Conservation (phyloP, 2,797 vertebrate genomes). For the Borostomias antarcticus region DNA sequence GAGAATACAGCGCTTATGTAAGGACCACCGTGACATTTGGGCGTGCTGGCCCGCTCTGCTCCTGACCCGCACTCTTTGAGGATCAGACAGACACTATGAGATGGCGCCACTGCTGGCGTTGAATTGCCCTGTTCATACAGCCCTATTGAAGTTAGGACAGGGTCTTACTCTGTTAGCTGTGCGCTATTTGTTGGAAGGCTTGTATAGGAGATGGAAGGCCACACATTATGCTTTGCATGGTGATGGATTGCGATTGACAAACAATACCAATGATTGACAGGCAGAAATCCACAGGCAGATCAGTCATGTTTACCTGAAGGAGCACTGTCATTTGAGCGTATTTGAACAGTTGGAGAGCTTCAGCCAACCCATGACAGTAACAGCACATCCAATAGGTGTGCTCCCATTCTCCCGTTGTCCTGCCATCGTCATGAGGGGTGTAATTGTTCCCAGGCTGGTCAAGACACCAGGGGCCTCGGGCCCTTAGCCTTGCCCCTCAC, state of each 20-base stretch:
- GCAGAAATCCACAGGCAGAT: too few relatives aligned
- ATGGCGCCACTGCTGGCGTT: constrained; percentile 34
- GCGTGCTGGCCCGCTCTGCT: constrained; percentile 51
- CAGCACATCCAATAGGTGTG: too few relatives aligned
- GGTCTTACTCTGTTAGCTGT: neutral
- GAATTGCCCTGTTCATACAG: constrained; percentile 38
- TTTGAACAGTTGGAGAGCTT: too few relatives aligned
- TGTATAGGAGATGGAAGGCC: too few relatives aligned
- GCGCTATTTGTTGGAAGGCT: neutral
- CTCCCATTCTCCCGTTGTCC: too few relatives aligned
- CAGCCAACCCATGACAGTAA: too few relatives aligned
- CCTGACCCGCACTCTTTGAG: constrained; percentile 49
- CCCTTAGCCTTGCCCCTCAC: too few relatives aligned
- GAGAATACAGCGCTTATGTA: constrained; percentile 52
- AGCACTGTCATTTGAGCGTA: too few relatives aligned
- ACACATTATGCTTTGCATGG: neutral
- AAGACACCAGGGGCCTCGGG: too few relatives aligned
- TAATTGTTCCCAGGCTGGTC: too few relatives aligned
- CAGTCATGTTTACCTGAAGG: too few relatives aligned
- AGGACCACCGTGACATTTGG: constrained; percentile 61
- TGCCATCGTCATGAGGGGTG: too few relatives aligned
- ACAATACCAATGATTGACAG: neutral
- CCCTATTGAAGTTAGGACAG: neutral
- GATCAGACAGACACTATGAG: constrained; percentile 52
- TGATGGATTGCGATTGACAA: neutral